Evolutionary conservation across 1,140 invertebrate species (phyloP).

Genomic region (Pseudomyrmex dendroicus): DNA sequence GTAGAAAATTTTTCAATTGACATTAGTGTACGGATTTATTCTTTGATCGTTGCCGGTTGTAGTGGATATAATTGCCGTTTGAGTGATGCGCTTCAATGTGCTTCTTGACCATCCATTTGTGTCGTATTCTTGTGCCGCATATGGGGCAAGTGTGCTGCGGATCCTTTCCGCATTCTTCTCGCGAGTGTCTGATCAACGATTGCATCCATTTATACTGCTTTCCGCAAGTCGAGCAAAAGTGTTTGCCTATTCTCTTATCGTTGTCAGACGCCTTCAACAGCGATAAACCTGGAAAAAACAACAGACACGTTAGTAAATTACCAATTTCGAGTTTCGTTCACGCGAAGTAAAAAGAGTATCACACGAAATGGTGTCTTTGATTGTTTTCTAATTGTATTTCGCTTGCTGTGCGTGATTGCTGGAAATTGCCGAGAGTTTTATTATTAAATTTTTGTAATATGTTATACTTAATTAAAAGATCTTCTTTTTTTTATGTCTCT

Average conservation of each 20-base stretch:
- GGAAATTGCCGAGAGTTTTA: background rate
- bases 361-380: too few species aligned
- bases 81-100: conserved; percentile 78
- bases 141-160: conserved; percentile 81
- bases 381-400: background rate
- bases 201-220: conserved; percentile 85
- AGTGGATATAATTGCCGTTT: conserved; percentile 55
- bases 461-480: background rate
- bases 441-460: background rate
- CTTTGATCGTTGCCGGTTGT: background rate
- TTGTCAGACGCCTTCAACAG: conserved; percentile 68
- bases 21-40: background rate
- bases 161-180: conserved; percentile 84
- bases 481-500: background rate
- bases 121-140: conserved; percentile 79
- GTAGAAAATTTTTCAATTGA: background rate
- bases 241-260: conserved; percentile 78
- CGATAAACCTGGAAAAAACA: conserved; percentile 72
- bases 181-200: conserved; percentile 84
- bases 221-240: conserved; percentile 82
- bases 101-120: conserved; percentile 82
- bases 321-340: background rate
- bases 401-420: background rate
- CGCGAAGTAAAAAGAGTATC: background rate
- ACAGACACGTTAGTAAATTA: conserved; percentile 57